Evolutionary conservation across 2,888 invertebrate genomes (phyloP).

Genomic region (Hydropsyche betteni): DNA sequence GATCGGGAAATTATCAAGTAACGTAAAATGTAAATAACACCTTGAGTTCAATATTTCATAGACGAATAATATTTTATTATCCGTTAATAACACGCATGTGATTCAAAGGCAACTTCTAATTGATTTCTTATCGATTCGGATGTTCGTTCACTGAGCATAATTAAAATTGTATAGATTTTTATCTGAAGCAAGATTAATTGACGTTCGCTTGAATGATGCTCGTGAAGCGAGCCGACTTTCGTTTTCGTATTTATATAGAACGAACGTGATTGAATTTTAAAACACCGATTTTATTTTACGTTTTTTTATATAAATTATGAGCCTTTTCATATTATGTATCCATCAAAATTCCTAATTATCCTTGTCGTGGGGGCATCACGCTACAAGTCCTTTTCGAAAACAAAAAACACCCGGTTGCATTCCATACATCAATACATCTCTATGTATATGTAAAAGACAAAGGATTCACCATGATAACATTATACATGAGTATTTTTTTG

Average conservation of each 20-base stretch:
- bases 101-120: neutral
- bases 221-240: slow-evolving; percentile 1
- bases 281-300: neutral
- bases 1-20: no score
- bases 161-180: slow-evolving; percentile 22
- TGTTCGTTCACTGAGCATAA: slow-evolving; percentile 14
- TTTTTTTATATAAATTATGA: neutral
- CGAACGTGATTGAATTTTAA: slow-evolving; percentile 2
- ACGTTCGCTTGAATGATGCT: slow-evolving; percentile 1
- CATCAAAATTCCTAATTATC: slow-evolving; percentile 16
- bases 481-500: slow-evolving; percentile 8
- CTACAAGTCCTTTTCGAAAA: neutral
- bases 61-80: slow-evolving; percentile 13
- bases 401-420: slow-evolving; percentile 12
- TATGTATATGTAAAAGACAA: slow-evolving; percentile 17
- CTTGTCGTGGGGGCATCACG: slow-evolving; percentile 8
- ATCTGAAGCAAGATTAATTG: slow-evolving; percentile 26
- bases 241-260: slow-evolving; percentile 4
- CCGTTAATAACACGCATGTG: neutral
- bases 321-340: slow-evolving; percentile 17
- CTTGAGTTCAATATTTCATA: neutral
- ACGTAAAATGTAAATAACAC: slow-evolving; percentile 21
- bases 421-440: neutral
- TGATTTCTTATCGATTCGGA: slow-evolving; percentile 23
- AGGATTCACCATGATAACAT: slow-evolving; percentile 13